phyloP scores from a whole-genome alignment of 2,797 vertebrate genomes.

The Cyprinodon diabolis region DNA sequence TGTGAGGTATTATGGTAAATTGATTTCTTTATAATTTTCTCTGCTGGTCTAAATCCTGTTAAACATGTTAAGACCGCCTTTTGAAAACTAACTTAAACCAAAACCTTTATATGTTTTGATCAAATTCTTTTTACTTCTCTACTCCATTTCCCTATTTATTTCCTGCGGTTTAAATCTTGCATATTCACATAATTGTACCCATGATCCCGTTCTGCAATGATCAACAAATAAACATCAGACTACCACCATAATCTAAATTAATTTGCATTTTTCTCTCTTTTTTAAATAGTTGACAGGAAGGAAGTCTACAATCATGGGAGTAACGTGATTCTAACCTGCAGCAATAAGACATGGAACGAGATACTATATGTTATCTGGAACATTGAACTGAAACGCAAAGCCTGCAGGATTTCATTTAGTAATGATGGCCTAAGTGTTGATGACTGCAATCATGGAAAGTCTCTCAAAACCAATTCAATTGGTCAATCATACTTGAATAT shows the following conservation, averaged over 20 bases:
- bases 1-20: slow-evolving; percentile 46
- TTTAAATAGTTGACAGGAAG: slow-evolving; percentile 43
- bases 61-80: not conserved
- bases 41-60: not conserved
- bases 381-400: not conserved
- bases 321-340: slow-evolving; percentile 55
- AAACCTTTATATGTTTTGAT: too few species aligned
- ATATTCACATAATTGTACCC: not conserved
- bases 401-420: slow-evolving; percentile 21
- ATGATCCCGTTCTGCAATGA: not conserved
- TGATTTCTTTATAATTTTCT: not conserved
- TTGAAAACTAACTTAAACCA: too few species aligned
- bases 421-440: rapidly evolving
- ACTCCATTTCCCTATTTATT: not conserved
- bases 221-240: not conserved
- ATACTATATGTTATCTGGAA: slow-evolving; percentile 67
- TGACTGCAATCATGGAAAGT: slow-evolving; percentile 64
- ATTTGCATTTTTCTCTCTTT: not conserved
- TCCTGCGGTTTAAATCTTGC: not conserved
- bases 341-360: slow-evolving; percentile 43
- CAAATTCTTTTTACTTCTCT: too few species aligned
- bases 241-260: not conserved
- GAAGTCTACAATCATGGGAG: slow-evolving; percentile 35
- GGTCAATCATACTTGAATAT: slow-evolving; percentile 64
- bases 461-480: slow-evolving; percentile 34